Conservation (phyloP, 1,140 invertebrate species). For the Augochlora pura region DNA sequence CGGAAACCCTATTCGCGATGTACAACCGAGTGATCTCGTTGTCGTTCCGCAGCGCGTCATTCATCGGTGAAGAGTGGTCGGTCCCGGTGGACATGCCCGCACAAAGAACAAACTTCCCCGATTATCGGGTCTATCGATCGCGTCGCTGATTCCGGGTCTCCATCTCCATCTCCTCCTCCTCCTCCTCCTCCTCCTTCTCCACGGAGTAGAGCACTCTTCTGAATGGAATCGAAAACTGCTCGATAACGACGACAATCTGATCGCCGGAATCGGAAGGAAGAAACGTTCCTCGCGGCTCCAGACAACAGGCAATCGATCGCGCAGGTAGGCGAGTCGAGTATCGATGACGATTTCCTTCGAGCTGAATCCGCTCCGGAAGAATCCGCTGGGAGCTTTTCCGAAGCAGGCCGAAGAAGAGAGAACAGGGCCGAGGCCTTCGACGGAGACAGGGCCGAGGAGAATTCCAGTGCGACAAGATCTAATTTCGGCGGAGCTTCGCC, state of each 20-base stretch:
- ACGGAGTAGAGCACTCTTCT: no score
- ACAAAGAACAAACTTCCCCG: neutral
- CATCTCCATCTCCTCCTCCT: no score
- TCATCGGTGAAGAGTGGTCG: neutral
- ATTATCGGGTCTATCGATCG: neutral
- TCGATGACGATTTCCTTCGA: no score
- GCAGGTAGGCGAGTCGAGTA: neutral
- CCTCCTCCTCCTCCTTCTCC: no score
- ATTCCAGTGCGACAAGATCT: conserved; percentile 52
- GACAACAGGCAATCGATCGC: neutral
- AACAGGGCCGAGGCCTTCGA: neutral
- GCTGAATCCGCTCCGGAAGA: no score
- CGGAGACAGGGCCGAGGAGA: neutral
- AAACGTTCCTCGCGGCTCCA: no score
- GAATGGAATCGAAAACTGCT: no score
- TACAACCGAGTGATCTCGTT: conserved; percentile 4
- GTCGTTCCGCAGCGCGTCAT: conserved; percentile 4
- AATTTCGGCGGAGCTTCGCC: conserved; percentile 56
- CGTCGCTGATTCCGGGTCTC: no score
- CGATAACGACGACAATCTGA: no score
- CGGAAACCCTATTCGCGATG: conserved; percentile 34
- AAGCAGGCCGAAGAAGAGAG: neutral
- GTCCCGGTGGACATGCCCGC: neutral
- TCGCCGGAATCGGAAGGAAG: no score
- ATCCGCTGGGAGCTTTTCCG: neutral